phyloP scores from a whole-genome alignment of 2,113 vertebrate genomes.

The Chunga burmeisteri region DNA sequence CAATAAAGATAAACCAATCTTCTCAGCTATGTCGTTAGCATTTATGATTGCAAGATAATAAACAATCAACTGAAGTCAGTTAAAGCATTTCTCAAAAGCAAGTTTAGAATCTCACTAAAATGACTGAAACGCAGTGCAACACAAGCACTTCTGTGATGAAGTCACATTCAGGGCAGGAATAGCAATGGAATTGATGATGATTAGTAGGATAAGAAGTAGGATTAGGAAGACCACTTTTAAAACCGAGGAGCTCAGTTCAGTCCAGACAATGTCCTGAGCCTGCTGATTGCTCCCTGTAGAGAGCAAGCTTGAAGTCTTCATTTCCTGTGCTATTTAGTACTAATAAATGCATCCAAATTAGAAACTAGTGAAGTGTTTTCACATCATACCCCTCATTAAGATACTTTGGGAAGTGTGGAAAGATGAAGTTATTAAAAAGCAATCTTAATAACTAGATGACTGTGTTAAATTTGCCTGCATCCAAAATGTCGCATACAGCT shows the following conservation, averaged over 20 bases:
- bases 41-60: slow-evolving; percentile 55
- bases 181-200: neutral
- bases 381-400: neutral
- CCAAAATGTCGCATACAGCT: neutral
- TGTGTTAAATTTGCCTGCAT: neutral
- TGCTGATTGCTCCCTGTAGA: neutral
- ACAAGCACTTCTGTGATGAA: neutral
- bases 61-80: slow-evolving; percentile 30
- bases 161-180: neutral
- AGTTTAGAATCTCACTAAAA: slow-evolving; percentile 20
- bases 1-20: slow-evolving; percentile 39
- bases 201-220: neutral
- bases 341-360: neutral
- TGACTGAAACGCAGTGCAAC: slow-evolving; percentile 17
- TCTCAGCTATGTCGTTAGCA: slow-evolving; percentile 59
- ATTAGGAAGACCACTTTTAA: slow-evolving; percentile 22
- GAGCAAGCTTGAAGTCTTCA: neutral
- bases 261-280: neutral
- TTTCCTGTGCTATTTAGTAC: neutral
- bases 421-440: neutral
- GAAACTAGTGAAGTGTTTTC: neutral
- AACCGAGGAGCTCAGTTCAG: neutral
- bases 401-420: neutral
- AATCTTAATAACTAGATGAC: neutral
- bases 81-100: slow-evolving; percentile 47